Percentiles rank a stretch among this genome's conserved stretches.
These are phyloP conservation scores for Balaenoptera acutorostrata DNA, from an alignment of 2,113 vertebrate genomes.

Conservation along the genomic window DNA sequence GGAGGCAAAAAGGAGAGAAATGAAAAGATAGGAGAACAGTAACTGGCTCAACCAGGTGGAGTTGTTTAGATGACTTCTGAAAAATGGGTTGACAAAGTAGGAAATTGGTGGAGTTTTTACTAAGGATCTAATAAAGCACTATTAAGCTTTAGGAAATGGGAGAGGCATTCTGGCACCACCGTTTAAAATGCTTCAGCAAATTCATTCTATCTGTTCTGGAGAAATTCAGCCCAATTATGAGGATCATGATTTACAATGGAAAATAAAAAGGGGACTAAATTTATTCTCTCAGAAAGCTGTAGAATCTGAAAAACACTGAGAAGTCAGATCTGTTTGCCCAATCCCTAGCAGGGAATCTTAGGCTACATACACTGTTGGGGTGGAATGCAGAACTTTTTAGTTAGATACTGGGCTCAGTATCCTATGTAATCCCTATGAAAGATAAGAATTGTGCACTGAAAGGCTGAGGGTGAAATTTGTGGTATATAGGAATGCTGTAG, in stretches of 20 bases:
- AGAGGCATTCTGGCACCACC: background rate
- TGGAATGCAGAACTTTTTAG: background rate
- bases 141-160: background rate
- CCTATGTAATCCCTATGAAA: background rate
- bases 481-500: background rate
- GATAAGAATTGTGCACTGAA: background rate
- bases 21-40: background rate
- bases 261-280: background rate
- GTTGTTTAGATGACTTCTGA: background rate
- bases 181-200: background rate
- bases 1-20: background rate
- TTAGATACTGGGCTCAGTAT: background rate
- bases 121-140: background rate
- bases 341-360: background rate
- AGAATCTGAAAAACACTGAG: background rate
- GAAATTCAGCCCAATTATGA: background rate
- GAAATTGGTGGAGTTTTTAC: background rate
- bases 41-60: background rate
- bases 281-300: background rate
- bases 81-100: background rate
- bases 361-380: background rate
- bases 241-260: background rate
- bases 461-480: background rate
- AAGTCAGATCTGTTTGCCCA: background rate
- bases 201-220: background rate